Evolutionary conservation across 2,888 invertebrate species (phyloP).

Genomic region (Notodonta dromedarius): DNA sequence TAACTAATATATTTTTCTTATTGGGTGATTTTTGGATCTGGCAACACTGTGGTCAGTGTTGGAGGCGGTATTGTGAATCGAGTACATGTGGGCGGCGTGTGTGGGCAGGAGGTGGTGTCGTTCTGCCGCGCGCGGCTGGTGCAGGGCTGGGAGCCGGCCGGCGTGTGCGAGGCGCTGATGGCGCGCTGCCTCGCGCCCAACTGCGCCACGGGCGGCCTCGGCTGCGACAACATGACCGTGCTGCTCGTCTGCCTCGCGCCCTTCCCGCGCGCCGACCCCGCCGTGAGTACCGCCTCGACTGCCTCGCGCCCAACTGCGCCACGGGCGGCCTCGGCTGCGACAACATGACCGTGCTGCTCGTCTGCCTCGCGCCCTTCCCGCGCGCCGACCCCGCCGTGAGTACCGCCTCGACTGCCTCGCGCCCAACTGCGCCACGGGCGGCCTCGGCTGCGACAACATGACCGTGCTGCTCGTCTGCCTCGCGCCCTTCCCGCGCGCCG

Average conservation of each 20-base stretch:
- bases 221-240: conserved; percentile 99
- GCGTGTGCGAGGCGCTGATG: conserved; percentile 98
- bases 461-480: conserved; percentile 96
- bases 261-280: conserved; percentile 59
- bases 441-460: conserved; percentile 99
- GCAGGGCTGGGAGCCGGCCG: conserved; percentile 93
- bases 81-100: not conserved
- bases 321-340: conserved; percentile 99
- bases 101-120: conserved; percentile 90
- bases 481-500: conserved; percentile 65
- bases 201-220: conserved; percentile 97
- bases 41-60: not conserved
- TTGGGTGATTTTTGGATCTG: no score
- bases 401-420: conserved; percentile 88
- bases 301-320: conserved; percentile 98
- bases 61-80: no score
- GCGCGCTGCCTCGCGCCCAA: conserved; percentile 98
- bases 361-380: conserved; percentile 87
- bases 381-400: conserved; percentile 52
- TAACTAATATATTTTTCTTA: no score
- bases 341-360: conserved; percentile 98
- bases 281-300: conserved; percentile 66
- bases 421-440: conserved; percentile 98
- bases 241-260: conserved; percentile 91
- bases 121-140: conserved; percentile 94